Percentiles rank a stretch among this genome's conserved stretches.
phyloP scores from a whole-genome alignment of 2,888 invertebrate genomes.

The Choreutis nemorana region DNA sequence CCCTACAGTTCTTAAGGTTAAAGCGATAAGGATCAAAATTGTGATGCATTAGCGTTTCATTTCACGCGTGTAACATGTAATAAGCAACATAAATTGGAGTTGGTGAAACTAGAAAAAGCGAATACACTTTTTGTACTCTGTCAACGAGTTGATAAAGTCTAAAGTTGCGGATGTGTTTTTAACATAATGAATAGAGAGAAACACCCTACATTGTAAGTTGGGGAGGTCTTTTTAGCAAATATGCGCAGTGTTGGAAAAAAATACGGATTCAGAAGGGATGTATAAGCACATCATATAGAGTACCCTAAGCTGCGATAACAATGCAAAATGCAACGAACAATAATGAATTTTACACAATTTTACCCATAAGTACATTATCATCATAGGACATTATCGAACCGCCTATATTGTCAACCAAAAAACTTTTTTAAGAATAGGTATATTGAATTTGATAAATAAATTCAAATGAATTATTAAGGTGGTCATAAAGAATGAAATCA shows the following conservation, averaged over 20 bases:
- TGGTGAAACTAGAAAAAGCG: constrained; percentile 14
- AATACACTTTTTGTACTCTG: background rate
- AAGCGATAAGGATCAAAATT: constrained; percentile 42
- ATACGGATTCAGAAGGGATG: too few species aligned
- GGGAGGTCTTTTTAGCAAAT: constrained; percentile 49
- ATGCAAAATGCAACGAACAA: too few species aligned
- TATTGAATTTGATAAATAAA: too few species aligned
- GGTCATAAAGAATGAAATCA: too few species aligned
- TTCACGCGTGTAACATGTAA: constrained; percentile 59
- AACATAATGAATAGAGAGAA: constrained; percentile 49
- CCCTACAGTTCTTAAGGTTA: constrained; percentile 31
- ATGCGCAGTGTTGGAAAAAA: constrained; percentile 46
- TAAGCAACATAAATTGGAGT: constrained; percentile 54
- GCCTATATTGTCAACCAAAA: too few species aligned
- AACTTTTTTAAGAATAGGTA: too few species aligned
- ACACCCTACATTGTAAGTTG: constrained; percentile 32
- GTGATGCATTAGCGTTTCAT: constrained; percentile 38
- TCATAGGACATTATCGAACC: too few species aligned
- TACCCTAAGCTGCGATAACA: too few species aligned
- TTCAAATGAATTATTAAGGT: too few species aligned
- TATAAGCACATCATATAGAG: too few species aligned
- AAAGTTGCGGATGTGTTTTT: constrained; percentile 21
- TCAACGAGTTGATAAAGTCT: constrained; percentile 20
- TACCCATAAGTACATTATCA: too few species aligned
- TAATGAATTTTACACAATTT: too few species aligned